These are phyloP conservation scores for Troides aeacus DNA, from an alignment of 2,888 invertebrate genomes.

Conservation along the genomic window DNA sequence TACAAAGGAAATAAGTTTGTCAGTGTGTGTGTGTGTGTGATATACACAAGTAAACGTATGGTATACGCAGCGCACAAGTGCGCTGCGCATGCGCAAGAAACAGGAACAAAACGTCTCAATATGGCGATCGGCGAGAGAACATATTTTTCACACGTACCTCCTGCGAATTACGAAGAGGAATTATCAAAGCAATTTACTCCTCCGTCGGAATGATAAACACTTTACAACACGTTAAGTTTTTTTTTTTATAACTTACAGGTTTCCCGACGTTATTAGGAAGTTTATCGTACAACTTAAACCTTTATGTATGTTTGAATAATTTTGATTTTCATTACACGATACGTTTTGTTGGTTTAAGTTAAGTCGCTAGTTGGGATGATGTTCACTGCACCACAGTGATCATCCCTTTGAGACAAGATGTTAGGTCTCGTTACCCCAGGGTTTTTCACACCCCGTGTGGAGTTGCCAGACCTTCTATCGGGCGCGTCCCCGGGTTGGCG, in stretches of 20 bases:
- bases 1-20: too few species aligned
- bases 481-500: too few species aligned
- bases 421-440: too few species aligned
- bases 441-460: too few species aligned
- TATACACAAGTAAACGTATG: not conserved
- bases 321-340: too few species aligned
- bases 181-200: constrained; percentile 56
- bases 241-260: not conserved
- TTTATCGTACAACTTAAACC: too few species aligned
- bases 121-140: constrained; percentile 42
- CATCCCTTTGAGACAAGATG: too few species aligned
- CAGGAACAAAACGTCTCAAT: constrained; percentile 57
- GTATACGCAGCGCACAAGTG: constrained; percentile 34
- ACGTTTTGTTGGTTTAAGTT: too few species aligned
- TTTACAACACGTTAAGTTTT: constrained; percentile 21
- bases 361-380: too few species aligned
- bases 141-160: constrained; percentile 66
- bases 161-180: constrained; percentile 50
- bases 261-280: constrained; percentile 6
- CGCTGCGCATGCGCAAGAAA: constrained; percentile 47
- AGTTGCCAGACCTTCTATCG: too few species aligned
- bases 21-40: not conserved
- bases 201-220: constrained; percentile 50
- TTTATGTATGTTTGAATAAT: too few species aligned
- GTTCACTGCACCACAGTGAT: too few species aligned